Evolutionary conservation across 2,113 vertebrate species (phyloP), one percentile per base, ranked within the genome.

Genomic region (Ammodytes dubius): DNA sequence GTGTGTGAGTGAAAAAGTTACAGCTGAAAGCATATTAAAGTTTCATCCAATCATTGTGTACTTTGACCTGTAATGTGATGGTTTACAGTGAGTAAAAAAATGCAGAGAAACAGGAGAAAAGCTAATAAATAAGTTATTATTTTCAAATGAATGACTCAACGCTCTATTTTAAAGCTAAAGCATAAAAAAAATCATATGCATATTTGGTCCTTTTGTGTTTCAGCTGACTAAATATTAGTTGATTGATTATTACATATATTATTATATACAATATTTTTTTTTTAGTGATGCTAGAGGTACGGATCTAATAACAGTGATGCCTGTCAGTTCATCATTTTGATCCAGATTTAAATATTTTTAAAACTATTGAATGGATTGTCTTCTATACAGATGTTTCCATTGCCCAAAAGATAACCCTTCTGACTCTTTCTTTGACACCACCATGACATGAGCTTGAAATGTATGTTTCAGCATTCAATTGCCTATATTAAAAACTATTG

Each of bases 21-120:
- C 64, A 35, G 54, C 10, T 11, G 56, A 67, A 27, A 58, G 11
- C 17, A 52, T 68, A 69, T 83, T 49, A 79, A 69, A 78, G 60
- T 69, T 86, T 74, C 10, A 79, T 27, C 5, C n/a, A 46, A 42
- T 71, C 49, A 27, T 15, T 50, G 37, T 46, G 42, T 53, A 73
- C 58, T 45, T 9, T 37, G 3, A 58, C 52, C 49, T 74, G 70
- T 35, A 43, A 74, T 75, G 66, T 75, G 63, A 68, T 47, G 70
- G 19, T 84, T 65, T 77, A n/a, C 15, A 54, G 39, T 3, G 0
- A 65, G n/a, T 7, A 15, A 39, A 27, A 27, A 79, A 70, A 57
- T 19, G 49, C 0, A 1, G 27, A 46, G 15, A 50, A 52, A 46
- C 39, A 13, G 12, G 35, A 49, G 3, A 63, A n/a, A 27, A 45